These are phyloP conservation scores for Onychostoma macrolepis DNA, from an alignment of 2,113 vertebrate genomes.

Conservation along the genomic window DNA sequence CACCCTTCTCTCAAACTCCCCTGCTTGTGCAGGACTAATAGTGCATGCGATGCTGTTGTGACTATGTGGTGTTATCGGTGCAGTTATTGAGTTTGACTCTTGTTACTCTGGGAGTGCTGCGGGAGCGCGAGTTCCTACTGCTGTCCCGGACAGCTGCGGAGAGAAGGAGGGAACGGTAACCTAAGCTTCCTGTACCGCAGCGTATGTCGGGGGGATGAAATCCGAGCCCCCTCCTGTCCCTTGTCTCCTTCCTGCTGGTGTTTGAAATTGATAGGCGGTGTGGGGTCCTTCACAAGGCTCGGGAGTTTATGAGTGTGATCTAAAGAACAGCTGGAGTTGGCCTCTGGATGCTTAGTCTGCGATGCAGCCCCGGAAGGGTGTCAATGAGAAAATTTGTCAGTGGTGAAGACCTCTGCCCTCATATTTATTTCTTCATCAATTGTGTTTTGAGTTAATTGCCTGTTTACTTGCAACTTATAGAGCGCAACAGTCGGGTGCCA, in stretches of 20 bases:
- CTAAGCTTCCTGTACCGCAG: slow-evolving; percentile 15
- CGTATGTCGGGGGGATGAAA: slow-evolving; percentile 12
- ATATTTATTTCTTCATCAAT: slow-evolving; percentile 52
- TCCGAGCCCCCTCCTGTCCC: slow-evolving; percentile 35
- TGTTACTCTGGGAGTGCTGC: slow-evolving; percentile 67
- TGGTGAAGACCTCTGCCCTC: slow-evolving; percentile 58
- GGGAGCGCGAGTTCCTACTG: slow-evolving; percentile 59
- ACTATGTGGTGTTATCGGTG: slow-evolving; percentile 63
- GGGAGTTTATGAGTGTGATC: slow-evolving; percentile 61
- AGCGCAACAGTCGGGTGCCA: background rate
- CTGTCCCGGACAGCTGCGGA: slow-evolving; percentile 68
- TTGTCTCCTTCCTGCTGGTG: slow-evolving; percentile 54
- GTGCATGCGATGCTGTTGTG: slow-evolving; percentile 66
- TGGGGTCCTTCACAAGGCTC: slow-evolving; percentile 62
- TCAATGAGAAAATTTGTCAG: slow-evolving; percentile 50
- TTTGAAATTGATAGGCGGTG: slow-evolving; percentile 69
- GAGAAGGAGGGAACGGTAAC: slow-evolving; percentile 25
- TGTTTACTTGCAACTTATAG: background rate
- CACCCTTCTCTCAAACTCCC: background rate
- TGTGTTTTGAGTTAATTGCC: background rate
- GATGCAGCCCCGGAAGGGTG: background rate
- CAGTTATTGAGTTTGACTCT: slow-evolving; percentile 70
- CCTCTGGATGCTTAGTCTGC: slow-evolving; percentile 27
- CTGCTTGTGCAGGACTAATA: slow-evolving; percentile 53
- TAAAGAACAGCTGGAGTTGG: slow-evolving; percentile 65